These are phyloP conservation scores for Amyelois transitella DNA, from an alignment of 1,140 invertebrate genomes.

Conservation along the genomic window DNA sequence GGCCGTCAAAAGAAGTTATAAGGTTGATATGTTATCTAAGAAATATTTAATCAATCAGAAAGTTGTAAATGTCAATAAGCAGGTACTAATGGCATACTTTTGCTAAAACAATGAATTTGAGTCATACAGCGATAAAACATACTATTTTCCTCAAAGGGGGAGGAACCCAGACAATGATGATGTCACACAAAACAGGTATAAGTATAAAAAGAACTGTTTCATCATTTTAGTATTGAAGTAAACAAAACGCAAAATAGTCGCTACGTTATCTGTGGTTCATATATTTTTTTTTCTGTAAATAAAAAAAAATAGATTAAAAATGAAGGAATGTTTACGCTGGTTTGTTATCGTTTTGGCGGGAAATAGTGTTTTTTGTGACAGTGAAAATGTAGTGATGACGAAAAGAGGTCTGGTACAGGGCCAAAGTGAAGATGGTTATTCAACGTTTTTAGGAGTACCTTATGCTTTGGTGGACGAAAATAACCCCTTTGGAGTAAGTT, in stretches of 20 bases:
- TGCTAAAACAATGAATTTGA: not conserved
- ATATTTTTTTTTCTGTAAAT: too few species aligned
- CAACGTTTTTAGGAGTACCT: conserved; percentile 17
- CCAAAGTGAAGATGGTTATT: conserved; percentile 3
- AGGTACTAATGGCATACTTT: too few species aligned
- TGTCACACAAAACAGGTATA: not conserved
- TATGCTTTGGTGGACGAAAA: conserved; percentile 21
- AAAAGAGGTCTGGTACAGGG: conserved; percentile 11
- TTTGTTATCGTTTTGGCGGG: not conserved
- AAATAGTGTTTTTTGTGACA: not conserved
- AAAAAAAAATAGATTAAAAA: too few species aligned
- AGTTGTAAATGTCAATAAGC: too few species aligned
- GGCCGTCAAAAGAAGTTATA: too few species aligned
- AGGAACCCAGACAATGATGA: not conserved
- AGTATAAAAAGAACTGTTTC: not conserved
- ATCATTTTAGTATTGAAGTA: not conserved
- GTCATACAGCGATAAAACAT: not conserved
- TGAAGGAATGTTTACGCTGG: not conserved
- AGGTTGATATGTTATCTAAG: too few species aligned
- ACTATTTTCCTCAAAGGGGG: not conserved
- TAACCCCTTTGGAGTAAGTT: conserved; percentile 14
- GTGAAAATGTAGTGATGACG: conserved; percentile 7
- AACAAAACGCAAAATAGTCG: not conserved
- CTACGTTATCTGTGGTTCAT: too few species aligned
- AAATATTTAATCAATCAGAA: too few species aligned